Base-by-base conservation (phyloP, 2,888 invertebrate species). In the Drosophila lacicola region DNA sequence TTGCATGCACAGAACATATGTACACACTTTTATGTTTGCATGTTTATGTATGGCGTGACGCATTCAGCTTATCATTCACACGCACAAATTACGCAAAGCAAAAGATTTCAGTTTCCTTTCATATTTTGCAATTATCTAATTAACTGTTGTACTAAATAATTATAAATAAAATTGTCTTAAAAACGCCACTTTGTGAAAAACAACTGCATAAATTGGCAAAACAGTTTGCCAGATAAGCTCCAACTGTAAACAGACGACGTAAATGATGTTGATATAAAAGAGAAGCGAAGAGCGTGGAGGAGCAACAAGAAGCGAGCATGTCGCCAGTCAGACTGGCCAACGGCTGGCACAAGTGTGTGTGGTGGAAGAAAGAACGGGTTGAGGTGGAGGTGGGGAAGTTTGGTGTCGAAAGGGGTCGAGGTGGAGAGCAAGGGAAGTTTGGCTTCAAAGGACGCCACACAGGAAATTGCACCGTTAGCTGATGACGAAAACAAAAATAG, bases 271-370 rank as follows among this genome's bases (percentile, higher is more conserved):
- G 78, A 73, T 67, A 70, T 58, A 58, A 33, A 25, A 53, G 10
- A 53, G n/a, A 39, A 65, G 56, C 14, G 51, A 62, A 53, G 37
- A 70, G 53, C 39, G 37, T 11, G 57, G 17, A 19, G 47, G 9
- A 58, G 10, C 33, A 61, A 54, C 33, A 56, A 46, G 55, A 51
- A 41, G 11, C 11, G 44, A 47, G 19, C 49, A 53, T 70, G 89
- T 72, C 83, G 89, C 81, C 89, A 86, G 73, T 72, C 85, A 81
- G 85, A 89, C 85, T 89, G 82, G 70, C 64, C 70, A 86, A 88
- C 83, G 83, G 83, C 89, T 88, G 89, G 50, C 68, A 39, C 64
- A 77, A 77, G 72, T 71, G 36, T 37, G 29, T n/a, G 37, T 19
- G 4, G 13, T 37, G 4, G 13, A 34, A 11, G 14, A 41, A n/a